A percentile compares a stretch with the other conserved stretches of the same genome.
Conservation (phyloP, 2,797 vertebrate species). For the Sparus aurata region DNA sequence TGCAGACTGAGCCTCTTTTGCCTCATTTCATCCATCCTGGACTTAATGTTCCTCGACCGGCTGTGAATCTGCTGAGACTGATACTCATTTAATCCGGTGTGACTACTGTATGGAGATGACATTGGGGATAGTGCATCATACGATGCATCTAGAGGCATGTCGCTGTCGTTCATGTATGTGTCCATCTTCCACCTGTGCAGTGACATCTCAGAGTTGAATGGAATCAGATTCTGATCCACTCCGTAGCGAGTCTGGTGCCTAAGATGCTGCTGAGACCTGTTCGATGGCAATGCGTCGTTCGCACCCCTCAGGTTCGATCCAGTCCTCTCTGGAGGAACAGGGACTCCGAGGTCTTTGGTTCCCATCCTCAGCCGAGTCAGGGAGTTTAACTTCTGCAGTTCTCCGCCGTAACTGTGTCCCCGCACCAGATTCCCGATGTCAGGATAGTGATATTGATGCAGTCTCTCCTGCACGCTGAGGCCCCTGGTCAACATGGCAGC, state of each 20-base stretch:
- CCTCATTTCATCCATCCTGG: constrained; percentile 81
- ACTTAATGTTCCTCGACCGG: constrained; percentile 67
- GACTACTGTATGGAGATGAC: constrained; percentile 67
- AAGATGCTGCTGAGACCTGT: constrained; percentile 78
- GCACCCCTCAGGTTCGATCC: constrained; percentile 59
- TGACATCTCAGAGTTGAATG: constrained; percentile 91
- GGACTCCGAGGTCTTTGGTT: constrained; percentile 83
- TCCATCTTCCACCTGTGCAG: constrained; percentile 93
- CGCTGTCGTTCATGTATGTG: constrained; percentile 87
- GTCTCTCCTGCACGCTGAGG: constrained; percentile 86
- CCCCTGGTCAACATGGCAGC: constrained; percentile 79
- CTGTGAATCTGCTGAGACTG: constrained; percentile 62
- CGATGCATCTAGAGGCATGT: constrained; percentile 44
- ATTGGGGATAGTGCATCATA: constrained; percentile 72
- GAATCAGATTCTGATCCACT: constrained; percentile 90
- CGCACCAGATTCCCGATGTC: constrained; percentile 88
- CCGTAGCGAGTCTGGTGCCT: constrained; percentile 89
- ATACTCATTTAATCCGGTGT: constrained; percentile 66
- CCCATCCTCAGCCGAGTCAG: constrained; percentile 82
- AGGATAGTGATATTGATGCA: constrained; percentile 85
- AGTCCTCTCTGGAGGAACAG: constrained; percentile 71
- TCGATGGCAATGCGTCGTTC: constrained; percentile 33
- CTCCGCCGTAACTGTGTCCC: constrained; percentile 92
- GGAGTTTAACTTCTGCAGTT: constrained; percentile 86
- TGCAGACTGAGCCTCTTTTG: constrained; percentile 91